Evolutionary conservation across 2,113 vertebrate species (phyloP), one percentile per base, ranked within the genome.

Genomic region (Haemorhous mexicanus): DNA sequence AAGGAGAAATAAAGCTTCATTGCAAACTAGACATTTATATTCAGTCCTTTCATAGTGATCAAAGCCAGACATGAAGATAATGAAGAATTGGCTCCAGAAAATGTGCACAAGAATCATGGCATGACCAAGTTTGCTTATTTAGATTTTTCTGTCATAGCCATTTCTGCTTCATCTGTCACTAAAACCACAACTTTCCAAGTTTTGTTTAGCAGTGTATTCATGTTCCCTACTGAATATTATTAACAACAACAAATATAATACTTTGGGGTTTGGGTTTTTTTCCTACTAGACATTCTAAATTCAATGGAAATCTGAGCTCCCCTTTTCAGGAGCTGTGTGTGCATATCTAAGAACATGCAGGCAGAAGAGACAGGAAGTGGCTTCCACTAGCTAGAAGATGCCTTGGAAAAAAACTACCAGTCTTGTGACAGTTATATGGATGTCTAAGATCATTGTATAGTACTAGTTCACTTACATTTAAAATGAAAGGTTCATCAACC

Each of bases 191-290:
- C 6, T 43, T 90, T 43, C 27, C 16, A 88, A 72, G 14, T 64
- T 44, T 61, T 90, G 53, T 69, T 61, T 66, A 53, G 7, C 35
- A 62, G 37, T 17, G 3, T 68, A 35, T 80, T 73, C 6, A 16
- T 84, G 3, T 87, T 84, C 20, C 35, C 16, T 81, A 33, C 11
- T 16, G 84, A 81, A 61, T 87, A 87, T 56, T 73, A 91, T 64
- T 50, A 73, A n/a, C 5, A 9, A 53, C 16, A 52, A 69, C 1
- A 41, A 76, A 74, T 33, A 27, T 7, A 50, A 35, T 49, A 41
- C 14, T 78, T 67, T 3, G 0, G 2, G 1, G 2, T 1, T 7
- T 39, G 13, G 1, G 0, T 46, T 50, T 55, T 62, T 62, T 58
- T 72, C n/a, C 43, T 74, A 3, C 7, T 69, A 43, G 13, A 63